These are phyloP conservation scores for Zootoca vivipara DNA, from an alignment of 2,113 vertebrate genomes.

Conservation along the genomic window DNA sequence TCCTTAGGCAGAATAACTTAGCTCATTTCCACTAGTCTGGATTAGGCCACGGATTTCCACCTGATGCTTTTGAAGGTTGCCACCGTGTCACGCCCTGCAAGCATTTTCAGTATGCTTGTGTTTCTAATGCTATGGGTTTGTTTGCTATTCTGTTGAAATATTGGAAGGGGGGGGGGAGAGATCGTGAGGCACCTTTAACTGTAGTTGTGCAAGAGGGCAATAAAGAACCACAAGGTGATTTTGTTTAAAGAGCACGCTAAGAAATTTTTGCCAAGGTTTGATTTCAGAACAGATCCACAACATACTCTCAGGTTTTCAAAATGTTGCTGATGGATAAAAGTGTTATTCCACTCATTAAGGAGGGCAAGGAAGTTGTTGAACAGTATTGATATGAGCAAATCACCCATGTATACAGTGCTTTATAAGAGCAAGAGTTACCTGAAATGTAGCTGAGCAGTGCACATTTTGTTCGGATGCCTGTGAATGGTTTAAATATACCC, in stretches of 20 bases:
- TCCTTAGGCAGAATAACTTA: neutral
- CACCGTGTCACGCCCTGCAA: neutral
- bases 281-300: constrained; percentile 70
- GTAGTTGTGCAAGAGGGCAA: constrained; percentile 59
- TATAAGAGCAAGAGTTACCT: constrained; percentile 11
- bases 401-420: constrained; percentile 38
- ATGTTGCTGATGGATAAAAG: constrained; percentile 56
- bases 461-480: constrained; percentile 37
- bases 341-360: constrained; percentile 36
- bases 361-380: neutral
- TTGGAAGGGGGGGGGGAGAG: no score
- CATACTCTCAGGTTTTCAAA: constrained; percentile 70
- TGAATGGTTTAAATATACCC: constrained; percentile 62
- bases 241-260: constrained; percentile 67
- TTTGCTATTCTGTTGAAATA: neutral
- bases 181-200: constrained; percentile 54
- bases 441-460: constrained; percentile 17
- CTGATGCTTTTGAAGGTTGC: constrained; percentile 14
- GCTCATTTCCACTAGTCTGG: constrained; percentile 24
- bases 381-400: constrained; percentile 15
- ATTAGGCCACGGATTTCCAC: neutral
- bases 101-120: constrained; percentile 8
- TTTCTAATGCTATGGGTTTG: constrained; percentile 47
- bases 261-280: constrained; percentile 70
- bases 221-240: constrained; percentile 52